These are phyloP conservation scores for Achroia grisella DNA, from an alignment of 1,140 invertebrate genomes.

Conservation along the genomic window DNA sequence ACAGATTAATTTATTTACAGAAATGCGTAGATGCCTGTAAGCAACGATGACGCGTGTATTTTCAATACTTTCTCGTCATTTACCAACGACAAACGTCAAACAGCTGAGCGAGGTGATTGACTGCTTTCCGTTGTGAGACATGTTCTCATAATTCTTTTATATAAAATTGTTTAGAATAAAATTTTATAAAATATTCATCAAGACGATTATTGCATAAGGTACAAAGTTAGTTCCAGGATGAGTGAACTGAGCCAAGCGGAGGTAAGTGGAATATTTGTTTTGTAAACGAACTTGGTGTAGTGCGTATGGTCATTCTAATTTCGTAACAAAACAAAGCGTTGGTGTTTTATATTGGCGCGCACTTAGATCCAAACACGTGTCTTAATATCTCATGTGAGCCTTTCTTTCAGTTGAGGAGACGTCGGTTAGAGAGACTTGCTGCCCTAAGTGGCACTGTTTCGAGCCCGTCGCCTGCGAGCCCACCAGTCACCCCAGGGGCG, in stretches of 20 bases:
- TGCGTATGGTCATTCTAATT: constrained; percentile 69
- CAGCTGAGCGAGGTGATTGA: constrained; percentile 73
- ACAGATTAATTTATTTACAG: too few relatives aligned
- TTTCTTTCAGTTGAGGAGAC: constrained; percentile 58
- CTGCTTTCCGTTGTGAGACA: constrained; percentile 66
- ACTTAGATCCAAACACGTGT: constrained; percentile 41
- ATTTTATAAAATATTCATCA: constrained; percentile 28
- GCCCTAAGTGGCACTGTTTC: constrained; percentile 43
- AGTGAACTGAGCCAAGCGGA: constrained; percentile 86
- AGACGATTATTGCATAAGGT: constrained; percentile 16
- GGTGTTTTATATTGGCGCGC: constrained; percentile 35
- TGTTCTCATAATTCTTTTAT: constrained; percentile 54
- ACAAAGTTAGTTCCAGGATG: constrained; percentile 66
- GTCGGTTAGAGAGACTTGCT: constrained; percentile 56
- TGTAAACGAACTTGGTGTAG: constrained; percentile 55
- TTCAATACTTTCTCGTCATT: constrained; percentile 70
- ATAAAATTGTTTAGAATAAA: constrained; percentile 30
- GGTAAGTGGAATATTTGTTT: constrained; percentile 73
- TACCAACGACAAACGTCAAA: constrained; percentile 61
- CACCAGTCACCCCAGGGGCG: constrained; percentile 52
- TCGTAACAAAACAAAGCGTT: constrained; percentile 73
- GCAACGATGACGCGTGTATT: constrained; percentile 66
- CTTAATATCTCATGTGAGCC: constrained; percentile 20
- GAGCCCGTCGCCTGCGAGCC: constrained; percentile 37
- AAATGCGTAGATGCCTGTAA: constrained; percentile 1